Evolutionary conservation across 2,888 invertebrate genomes (phyloP).

Genomic region (Parascotia fuliginaria): DNA sequence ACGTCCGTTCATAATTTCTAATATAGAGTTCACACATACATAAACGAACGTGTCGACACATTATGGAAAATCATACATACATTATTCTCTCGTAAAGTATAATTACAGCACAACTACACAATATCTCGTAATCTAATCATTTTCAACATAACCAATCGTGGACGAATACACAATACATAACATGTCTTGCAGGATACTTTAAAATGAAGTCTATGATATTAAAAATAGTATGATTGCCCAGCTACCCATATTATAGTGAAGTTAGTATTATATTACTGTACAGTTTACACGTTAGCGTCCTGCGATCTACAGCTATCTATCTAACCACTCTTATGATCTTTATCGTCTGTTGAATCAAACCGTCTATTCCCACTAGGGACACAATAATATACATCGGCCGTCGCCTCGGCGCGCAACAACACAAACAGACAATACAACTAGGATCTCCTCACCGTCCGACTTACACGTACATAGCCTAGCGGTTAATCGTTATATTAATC

Average conservation of each 20-base stretch:
- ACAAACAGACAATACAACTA: slow-evolving; percentile 58
- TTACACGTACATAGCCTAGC: slow-evolving; percentile 70
- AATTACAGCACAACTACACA: slow-evolving; percentile 56
- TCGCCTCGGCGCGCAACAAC: slow-evolving; percentile 54
- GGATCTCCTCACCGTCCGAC: slow-evolving; percentile 70
- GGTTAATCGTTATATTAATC: slow-evolving; percentile 79
- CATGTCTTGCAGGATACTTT: slow-evolving; percentile 65
- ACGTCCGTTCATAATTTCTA: slow-evolving; percentile 43
- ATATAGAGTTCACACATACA: slow-evolving; percentile 51
- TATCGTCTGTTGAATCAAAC: slow-evolving; percentile 52
- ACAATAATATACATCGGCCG: slow-evolving; percentile 56
- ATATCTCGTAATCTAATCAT: slow-evolving; percentile 56
- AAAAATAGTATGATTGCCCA: slow-evolving; percentile 83
- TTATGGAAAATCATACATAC: slow-evolving; percentile 29
- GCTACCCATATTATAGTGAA: slow-evolving; percentile 81
- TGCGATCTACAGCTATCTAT: slow-evolving; percentile 73
- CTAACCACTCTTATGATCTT: slow-evolving; percentile 64
- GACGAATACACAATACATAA: slow-evolving; percentile 71
- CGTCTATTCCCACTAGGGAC: slow-evolving; percentile 57
- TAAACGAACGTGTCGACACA: slow-evolving; percentile 39
- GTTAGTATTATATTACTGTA: slow-evolving; percentile 83
- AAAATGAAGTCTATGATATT: slow-evolving; percentile 72
- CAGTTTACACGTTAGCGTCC: slow-evolving; percentile 72
- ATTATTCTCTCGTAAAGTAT: slow-evolving; percentile 34
- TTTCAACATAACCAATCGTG: slow-evolving; percentile 62